These are phyloP conservation scores for Megathymus violae DNA, from an alignment of 1,140 invertebrate genomes.

Conservation along the genomic window DNA sequence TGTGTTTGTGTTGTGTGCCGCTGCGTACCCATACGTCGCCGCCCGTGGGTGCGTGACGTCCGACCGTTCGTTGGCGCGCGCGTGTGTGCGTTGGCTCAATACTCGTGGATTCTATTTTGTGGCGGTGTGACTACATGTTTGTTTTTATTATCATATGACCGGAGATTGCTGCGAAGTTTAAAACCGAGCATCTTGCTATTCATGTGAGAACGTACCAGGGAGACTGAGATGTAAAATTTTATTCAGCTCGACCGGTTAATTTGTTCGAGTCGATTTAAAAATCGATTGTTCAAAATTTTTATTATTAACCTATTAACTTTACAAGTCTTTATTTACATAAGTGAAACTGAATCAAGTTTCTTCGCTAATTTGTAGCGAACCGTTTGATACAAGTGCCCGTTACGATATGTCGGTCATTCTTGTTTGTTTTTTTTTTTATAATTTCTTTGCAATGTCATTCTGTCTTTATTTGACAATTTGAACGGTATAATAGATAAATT, in stretches of 20 bases:
- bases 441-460: no score
- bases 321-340: no score
- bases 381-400: no score
- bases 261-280: no score
- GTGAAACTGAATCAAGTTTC: no score
- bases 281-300: no score
- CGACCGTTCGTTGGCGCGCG: slow-evolving; percentile 58
- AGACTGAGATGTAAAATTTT: neutral
- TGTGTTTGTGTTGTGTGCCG: slow-evolving; percentile 68
- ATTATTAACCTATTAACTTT: no score
- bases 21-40: slow-evolving; percentile 44
- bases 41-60: slow-evolving; percentile 65
- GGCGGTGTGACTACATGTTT: slow-evolving; percentile 78
- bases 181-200: slow-evolving; percentile 31
- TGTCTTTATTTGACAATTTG: no score
- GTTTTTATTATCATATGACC: slow-evolving; percentile 83
- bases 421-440: no score
- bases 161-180: slow-evolving; percentile 62
- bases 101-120: slow-evolving; percentile 78
- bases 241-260: neutral
- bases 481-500: no score
- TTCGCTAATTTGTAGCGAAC: no score
- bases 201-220: slow-evolving; percentile 15
- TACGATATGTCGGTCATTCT: no score
- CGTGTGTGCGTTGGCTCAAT: slow-evolving; percentile 78